These are phyloP conservation scores for Acrobasis consociella DNA, from an alignment of 2,888 invertebrate species.

Conservation along the genomic window DNA sequence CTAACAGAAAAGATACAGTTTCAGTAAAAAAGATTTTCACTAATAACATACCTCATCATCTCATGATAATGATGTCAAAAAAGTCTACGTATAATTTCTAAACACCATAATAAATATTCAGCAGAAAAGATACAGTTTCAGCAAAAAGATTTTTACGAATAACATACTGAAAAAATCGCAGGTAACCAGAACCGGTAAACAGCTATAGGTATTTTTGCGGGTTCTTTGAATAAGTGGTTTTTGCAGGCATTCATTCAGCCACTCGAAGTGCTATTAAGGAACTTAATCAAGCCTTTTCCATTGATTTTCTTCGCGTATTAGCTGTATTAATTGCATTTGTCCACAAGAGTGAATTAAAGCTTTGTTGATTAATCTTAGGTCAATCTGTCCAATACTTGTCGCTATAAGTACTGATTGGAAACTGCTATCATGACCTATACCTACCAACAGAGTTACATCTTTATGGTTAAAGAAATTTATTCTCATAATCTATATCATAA, in stretches of 20 bases:
- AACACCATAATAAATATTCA: too few relatives aligned
- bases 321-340: constrained; percentile 18
- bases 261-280: constrained; percentile 15
- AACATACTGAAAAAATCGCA: not conserved
- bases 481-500: too few relatives aligned
- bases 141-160: too few relatives aligned
- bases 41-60: not conserved
- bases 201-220: not conserved
- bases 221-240: not conserved
- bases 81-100: too few relatives aligned
- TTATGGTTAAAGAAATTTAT: too few relatives aligned
- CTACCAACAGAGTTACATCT: too few relatives aligned
- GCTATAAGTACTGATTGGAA: constrained; percentile 1
- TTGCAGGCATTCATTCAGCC: constrained; percentile 4
- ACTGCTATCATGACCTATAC: too few relatives aligned
- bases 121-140: too few relatives aligned
- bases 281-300: constrained; percentile 21
- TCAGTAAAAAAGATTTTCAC: too few relatives aligned
- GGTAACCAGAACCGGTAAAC: too few relatives aligned
- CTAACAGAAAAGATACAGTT: too few relatives aligned
- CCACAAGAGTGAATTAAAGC: not conserved
- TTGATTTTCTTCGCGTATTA: constrained; percentile 16
- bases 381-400: not conserved
- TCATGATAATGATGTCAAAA: too few relatives aligned
- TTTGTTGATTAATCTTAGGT: not conserved